These are phyloP conservation scores for Portevinia maculata DNA, from an alignment of 2,888 invertebrate genomes.

Conservation along the genomic window DNA sequence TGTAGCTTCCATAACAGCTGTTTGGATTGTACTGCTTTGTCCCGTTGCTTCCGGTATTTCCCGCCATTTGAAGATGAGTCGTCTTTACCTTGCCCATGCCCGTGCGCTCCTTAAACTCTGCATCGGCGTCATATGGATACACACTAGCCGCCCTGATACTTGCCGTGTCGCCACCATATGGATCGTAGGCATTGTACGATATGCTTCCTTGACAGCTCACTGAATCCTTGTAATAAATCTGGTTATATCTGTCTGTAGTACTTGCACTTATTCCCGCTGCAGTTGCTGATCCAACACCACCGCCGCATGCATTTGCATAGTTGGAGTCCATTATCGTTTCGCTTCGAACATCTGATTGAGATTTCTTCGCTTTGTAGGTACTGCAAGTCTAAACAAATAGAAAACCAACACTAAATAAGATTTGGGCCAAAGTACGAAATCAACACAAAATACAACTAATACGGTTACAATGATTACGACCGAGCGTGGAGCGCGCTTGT, in stretches of 20 bases:
- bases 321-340: constrained; percentile 68
- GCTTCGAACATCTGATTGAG: constrained; percentile 59
- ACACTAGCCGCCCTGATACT: constrained; percentile 38
- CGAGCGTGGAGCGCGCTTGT: constrained; percentile 57
- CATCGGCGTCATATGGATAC: constrained; percentile 69
- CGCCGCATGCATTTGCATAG: constrained; percentile 65
- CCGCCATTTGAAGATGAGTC: constrained; percentile 45
- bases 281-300: constrained; percentile 14
- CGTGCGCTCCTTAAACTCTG: constrained; percentile 63
- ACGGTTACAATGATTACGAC: constrained; percentile 59
- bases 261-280: constrained; percentile 65
- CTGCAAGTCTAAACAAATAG: constrained; percentile 61
- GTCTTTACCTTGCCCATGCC: constrained; percentile 59
- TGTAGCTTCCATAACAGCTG: constrained; percentile 59
- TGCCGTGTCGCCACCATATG: constrained; percentile 62
- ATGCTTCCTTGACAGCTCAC: constrained; percentile 57
- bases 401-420: constrained; percentile 64
- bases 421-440: constrained; percentile 56
- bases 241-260: constrained; percentile 58
- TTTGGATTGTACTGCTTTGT: constrained; percentile 51
- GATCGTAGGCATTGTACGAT: constrained; percentile 73
- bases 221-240: constrained; percentile 54
- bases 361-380: constrained; percentile 32
- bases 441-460: constrained; percentile 48
- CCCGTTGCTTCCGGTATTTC: constrained; percentile 10